Evolutionary conservation across 2,797 vertebrate genomes (phyloP).

Genomic region (Craterocephalus amniculus): DNA sequence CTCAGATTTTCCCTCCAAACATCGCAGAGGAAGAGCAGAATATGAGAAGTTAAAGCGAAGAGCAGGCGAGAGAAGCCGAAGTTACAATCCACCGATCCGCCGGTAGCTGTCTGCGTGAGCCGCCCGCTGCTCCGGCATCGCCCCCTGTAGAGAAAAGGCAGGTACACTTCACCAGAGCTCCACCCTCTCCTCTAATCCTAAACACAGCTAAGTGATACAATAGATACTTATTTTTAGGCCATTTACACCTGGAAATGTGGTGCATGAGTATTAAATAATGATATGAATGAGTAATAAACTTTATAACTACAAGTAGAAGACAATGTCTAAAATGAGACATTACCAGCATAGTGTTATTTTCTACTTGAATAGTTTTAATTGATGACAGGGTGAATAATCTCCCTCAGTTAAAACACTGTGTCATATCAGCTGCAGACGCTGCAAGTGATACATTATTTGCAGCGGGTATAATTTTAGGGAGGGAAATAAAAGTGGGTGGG

Average conservation of each 20-base stretch:
- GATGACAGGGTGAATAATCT: too few species aligned
- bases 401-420: too few species aligned
- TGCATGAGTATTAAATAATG: not conserved
- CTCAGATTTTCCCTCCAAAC: conserved; percentile 17
- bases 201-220: not conserved
- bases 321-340: too few species aligned
- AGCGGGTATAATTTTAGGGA: too few species aligned
- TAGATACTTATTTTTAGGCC: not conserved
- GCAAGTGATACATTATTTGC: too few species aligned
- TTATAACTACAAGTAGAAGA: conserved; percentile 4
- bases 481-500: too few species aligned
- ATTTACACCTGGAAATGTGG: not conserved
- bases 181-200: conserved; percentile 32
- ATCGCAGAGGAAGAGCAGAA: conserved; percentile 36
- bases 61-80: conserved; percentile 59
- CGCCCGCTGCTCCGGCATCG: conserved; percentile 89
- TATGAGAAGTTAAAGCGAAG: conserved; percentile 27
- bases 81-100: conserved; percentile 93
- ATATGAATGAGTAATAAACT: not conserved
- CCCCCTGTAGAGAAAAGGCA: conserved; percentile 91
- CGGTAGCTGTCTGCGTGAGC: conserved; percentile 92
- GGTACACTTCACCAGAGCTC: conserved; percentile 88
- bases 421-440: too few species aligned
- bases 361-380: too few species aligned
- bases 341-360: too few species aligned